Conservation (phyloP, 2,113 vertebrate species). For the Spea multiplicata region DNA sequence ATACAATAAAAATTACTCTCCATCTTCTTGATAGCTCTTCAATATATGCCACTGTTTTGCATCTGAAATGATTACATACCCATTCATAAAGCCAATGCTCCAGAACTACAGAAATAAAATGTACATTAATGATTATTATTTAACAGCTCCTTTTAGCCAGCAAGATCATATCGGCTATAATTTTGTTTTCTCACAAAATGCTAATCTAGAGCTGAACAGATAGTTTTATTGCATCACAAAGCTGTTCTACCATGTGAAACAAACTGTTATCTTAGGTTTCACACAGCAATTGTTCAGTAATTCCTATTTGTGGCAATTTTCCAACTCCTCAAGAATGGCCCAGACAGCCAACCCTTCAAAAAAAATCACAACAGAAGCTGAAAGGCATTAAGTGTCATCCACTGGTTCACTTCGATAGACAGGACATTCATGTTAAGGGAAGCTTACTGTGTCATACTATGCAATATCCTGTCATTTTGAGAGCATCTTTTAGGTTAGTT, state of each 20-base stretch:
- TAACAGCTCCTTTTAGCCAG: slow-evolving; percentile 51
- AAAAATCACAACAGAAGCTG: slow-evolving; percentile 58
- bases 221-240: slow-evolving; percentile 80
- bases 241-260: slow-evolving; percentile 84
- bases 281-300: slow-evolving; percentile 90
- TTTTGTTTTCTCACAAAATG: slow-evolving; percentile 74
- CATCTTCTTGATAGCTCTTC: too few species aligned
- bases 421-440: slow-evolving; percentile 53
- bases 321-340: slow-evolving; percentile 75
- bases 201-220: slow-evolving; percentile 77
- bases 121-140: slow-evolving; percentile 6
- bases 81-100: not conserved
- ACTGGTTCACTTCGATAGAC: slow-evolving; percentile 50
- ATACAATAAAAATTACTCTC: too few species aligned
- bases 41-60: too few species aligned
- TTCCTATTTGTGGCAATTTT: slow-evolving; percentile 85
- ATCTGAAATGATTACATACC: too few species aligned
- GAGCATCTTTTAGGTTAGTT: slow-evolving; percentile 59
- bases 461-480: slow-evolving; percentile 58
- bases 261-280: slow-evolving; percentile 88
- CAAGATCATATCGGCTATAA: slow-evolving; percentile 65
- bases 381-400: slow-evolving; percentile 64
- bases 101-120: slow-evolving; percentile 9
- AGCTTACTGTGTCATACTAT: slow-evolving; percentile 44
- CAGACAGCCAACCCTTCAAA: slow-evolving; percentile 63